phyloP scores from a whole-genome alignment of 2,113 vertebrate genomes.

The Triplophysa dalaica region DNA sequence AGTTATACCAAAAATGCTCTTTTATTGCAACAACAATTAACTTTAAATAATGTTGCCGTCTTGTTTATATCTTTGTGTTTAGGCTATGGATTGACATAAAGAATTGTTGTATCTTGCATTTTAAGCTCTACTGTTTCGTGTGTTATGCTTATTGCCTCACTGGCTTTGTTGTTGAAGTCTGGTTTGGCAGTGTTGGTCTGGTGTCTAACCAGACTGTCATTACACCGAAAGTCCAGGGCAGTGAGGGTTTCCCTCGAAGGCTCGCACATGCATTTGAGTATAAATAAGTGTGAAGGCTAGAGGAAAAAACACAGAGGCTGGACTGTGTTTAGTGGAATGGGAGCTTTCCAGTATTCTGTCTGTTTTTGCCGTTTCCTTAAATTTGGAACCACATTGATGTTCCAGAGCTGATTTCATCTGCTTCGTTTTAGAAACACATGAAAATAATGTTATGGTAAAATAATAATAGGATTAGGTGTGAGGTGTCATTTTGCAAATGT shows the following conservation, averaged over 20 bases:
- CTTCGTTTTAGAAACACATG: background rate
- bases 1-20: background rate
- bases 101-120: background rate
- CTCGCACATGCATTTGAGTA: conserved; percentile 68
- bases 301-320: conserved; percentile 48
- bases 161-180: conserved; percentile 21
- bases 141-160: background rate
- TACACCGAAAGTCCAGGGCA: conserved; percentile 25
- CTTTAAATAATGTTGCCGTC: background rate
- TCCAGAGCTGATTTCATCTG: conserved; percentile 36
- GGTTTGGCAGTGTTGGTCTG: conserved; percentile 22
- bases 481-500: background rate
- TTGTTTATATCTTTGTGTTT: background rate
- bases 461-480: background rate
- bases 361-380: conserved; percentile 33
- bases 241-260: conserved; percentile 76
- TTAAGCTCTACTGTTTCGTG: background rate
- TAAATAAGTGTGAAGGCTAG: conserved; percentile 67
- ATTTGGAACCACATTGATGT: conserved; percentile 10
- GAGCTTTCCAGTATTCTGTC: conserved; percentile 11
- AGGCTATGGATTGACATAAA: background rate
- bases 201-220: conserved; percentile 40
- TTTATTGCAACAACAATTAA: background rate
- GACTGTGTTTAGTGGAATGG: conserved; percentile 23
- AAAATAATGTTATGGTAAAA: conserved; percentile 2